Percentiles rank a stretch among this genome's conserved stretches.
phyloP scores from a whole-genome alignment of 2,888 invertebrate species.

The Tholera decimalis region DNA sequence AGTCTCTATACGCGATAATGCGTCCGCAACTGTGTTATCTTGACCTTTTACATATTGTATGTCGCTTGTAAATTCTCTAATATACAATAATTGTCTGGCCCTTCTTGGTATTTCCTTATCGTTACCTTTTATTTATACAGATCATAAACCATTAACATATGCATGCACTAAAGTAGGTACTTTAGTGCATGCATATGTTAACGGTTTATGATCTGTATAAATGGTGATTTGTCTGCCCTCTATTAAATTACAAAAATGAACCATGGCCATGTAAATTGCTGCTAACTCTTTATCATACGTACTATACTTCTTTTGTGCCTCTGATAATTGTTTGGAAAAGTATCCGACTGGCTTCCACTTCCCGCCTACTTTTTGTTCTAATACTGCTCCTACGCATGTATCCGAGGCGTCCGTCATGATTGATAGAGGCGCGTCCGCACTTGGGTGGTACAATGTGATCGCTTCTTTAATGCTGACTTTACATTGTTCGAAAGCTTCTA shows the following conservation, averaged over 20 bases:
- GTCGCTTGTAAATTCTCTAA: too few relatives aligned
- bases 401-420: slow-evolving; percentile 4
- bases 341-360: not conserved
- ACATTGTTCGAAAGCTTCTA: not conserved
- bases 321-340: slow-evolving; percentile 4
- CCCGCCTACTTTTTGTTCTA: not conserved
- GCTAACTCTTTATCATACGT: slow-evolving; percentile 3
- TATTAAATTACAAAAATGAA: slow-evolving; percentile 2
- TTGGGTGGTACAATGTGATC: not conserved
- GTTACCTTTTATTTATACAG: too few relatives aligned
- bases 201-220: too few relatives aligned
- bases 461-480: not conserved
- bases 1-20: not conserved
- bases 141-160: too few relatives aligned
- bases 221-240: not conserved
- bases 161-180: too few relatives aligned
- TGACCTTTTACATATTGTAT: not conserved
- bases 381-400: not conserved
- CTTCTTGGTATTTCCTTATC: too few relatives aligned
- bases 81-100: too few relatives aligned
- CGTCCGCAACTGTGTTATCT: not conserved
- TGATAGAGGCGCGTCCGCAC: not conserved
- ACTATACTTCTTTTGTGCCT: slow-evolving; percentile 3
- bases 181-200: too few relatives aligned
- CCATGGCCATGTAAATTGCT: slow-evolving; percentile 6